Percentiles rank a stretch among this genome's conserved stretches.
Conservation (phyloP, 2,113 vertebrate species). For the Nicator chloris region DNA sequence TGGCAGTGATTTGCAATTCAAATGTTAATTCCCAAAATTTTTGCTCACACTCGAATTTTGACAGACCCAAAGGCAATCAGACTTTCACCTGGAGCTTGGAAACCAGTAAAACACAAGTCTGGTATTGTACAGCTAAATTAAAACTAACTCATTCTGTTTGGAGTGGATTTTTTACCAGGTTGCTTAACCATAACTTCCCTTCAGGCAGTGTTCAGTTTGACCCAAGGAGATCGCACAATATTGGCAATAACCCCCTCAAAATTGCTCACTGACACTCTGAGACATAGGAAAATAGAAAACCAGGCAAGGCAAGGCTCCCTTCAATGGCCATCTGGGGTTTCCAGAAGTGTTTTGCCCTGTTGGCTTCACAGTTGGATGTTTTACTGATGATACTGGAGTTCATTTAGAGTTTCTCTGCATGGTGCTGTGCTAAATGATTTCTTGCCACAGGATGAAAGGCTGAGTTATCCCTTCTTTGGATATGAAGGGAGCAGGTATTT, state of each 20-base stretch:
- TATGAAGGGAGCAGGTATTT: not conserved
- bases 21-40: not conserved
- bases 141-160: not conserved
- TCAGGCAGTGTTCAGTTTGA: not conserved
- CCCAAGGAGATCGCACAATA: not conserved
- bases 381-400: not conserved
- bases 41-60: not conserved
- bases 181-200: not conserved
- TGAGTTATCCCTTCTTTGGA: not conserved
- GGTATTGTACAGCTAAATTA: not conserved
- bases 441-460: not conserved
- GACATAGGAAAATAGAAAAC: not conserved
- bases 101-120: not conserved
- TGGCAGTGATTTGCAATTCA: not conserved
- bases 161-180: not conserved
- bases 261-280: not conserved
- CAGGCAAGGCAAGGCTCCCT: not conserved
- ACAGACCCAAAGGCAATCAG: not conserved
- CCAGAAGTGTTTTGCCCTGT: not conserved
- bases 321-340: not conserved
- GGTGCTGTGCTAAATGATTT: not conserved
- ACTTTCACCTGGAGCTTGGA: not conserved
- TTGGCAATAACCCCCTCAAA: not conserved
- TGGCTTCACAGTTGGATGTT: not conserved
- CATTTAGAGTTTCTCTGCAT: not conserved